Base-by-base conservation (phyloP, 2,113 vertebrate genomes). In the Empidonax alnorum region DNA sequence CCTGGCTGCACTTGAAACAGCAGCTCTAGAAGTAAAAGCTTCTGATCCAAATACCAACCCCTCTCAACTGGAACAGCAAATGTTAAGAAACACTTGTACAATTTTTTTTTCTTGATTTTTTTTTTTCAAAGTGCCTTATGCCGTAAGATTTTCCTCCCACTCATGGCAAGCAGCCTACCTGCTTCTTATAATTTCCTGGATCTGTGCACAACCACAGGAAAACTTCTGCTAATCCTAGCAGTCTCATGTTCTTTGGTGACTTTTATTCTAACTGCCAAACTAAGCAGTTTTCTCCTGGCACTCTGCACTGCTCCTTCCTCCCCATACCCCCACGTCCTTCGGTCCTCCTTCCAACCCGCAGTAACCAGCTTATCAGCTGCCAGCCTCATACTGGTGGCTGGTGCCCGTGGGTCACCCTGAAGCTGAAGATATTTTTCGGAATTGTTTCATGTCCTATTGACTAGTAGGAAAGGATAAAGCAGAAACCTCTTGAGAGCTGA, bases 111-210 rank as follows among this genome's bases (percentile, higher is more conserved):
- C 39, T 41, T 41, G 39, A 41, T 76, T 6, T 83, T 24, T 61
- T 76, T 81, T 71, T 44, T 55, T 61, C 4, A 3, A 4, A 97
- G 75, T 74, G 74, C 82, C 83, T 95, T 87, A 89, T 95, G 94
- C 89, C 66, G 81, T 95, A 95, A 96, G 87, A 93, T 93, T 97
- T 97, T 97, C 97, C 96, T 97, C 95, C 94, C 87, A 93, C 92
- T 95, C 95, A 94, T 90, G 90, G 96, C 90, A 96, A 84, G 85
- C 69, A 93, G 95, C 96, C 95, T 97, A 94, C 96, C 96, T 96
- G 91, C 95, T 97, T 96, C 95, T 96, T 96, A 93, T 91, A 95
- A 96, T 97, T 97, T 97, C 96, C 96, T 96, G 96, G 94, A 95
- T 93, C 90, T 90, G 87, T 93, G 89, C 52, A 88, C 25, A 62